Conservation (phyloP, 1,140 invertebrate genomes). For the Acromyrmex charruanus region DNA sequence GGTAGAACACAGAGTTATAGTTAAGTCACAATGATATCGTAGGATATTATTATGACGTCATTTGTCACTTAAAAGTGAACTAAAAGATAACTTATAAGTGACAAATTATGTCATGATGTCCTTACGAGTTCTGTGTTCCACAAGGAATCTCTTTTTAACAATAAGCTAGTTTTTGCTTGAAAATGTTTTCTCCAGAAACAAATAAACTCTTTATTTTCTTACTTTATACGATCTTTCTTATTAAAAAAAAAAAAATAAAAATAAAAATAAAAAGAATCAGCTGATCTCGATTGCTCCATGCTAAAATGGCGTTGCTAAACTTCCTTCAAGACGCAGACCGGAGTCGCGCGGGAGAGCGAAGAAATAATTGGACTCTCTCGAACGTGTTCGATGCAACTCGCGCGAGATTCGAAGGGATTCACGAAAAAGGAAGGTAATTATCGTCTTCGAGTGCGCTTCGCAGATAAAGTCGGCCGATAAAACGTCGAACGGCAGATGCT, state of each 20-base stretch:
- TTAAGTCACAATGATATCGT: no score
- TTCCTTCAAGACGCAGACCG: slow-evolving; percentile 14
- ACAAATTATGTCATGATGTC: no score
- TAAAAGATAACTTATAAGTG: no score
- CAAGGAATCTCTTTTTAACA: background rate
- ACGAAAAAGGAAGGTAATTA: slow-evolving; percentile 59
- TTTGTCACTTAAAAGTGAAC: no score
- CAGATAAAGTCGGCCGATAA: slow-evolving; percentile 45
- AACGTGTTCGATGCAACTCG: slow-evolving; percentile 33
- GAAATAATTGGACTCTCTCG: slow-evolving; percentile 35
- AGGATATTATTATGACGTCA: no score
- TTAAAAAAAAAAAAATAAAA: background rate
- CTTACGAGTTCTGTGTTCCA: no score
- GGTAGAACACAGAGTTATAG: no score
- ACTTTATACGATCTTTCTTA: background rate
- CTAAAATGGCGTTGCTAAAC: background rate
- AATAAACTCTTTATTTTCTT: background rate
- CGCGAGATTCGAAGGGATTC: slow-evolving; percentile 47
- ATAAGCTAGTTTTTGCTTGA: background rate
- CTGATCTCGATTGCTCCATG: background rate
- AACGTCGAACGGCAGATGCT: slow-evolving; percentile 28
- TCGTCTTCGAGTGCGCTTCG: slow-evolving; percentile 40
- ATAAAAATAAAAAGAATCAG: background rate
- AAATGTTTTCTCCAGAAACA: background rate
- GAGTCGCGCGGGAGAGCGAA: background rate